Percentiles rank a stretch among this genome's conserved stretches.
Conservation (phyloP, 2,797 vertebrate species). For the Caiman crocodilus region DNA sequence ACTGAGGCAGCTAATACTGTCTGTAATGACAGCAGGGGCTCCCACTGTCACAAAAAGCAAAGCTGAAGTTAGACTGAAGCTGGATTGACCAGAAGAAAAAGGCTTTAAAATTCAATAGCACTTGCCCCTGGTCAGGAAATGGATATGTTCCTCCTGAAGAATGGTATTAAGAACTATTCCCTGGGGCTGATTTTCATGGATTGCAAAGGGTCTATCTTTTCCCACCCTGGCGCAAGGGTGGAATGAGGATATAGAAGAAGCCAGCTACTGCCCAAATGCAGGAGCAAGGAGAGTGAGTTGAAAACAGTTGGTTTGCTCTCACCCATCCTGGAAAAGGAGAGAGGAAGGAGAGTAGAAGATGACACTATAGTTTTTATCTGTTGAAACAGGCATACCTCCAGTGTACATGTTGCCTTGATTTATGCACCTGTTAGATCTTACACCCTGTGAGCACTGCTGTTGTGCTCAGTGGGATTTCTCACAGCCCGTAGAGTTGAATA, state of each 20-base stretch:
- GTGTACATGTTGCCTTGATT: neutral
- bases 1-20: neutral
- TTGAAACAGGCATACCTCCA: neutral
- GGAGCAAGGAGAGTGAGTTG: fast-evolving
- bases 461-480: neutral
- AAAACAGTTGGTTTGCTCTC: fast-evolving
- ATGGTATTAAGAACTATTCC: neutral
- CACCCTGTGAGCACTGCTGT: fast-evolving
- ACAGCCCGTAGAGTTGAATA: neutral
- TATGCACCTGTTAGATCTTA: fast-evolving
- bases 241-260: neutral
- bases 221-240: neutral
- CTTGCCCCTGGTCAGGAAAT: fast-evolving
- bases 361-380: fast-evolving
- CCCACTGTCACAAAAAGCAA: neutral
- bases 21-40: fast-evolving
- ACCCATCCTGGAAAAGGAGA: neutral
- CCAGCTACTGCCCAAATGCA: fast-evolving
- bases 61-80: neutral
- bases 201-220: neutral
- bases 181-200: neutral
- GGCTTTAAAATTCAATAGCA: neutral
- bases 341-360: neutral
- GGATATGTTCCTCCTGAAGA: neutral
- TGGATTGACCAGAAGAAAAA: neutral